Base-by-base conservation (phyloP, 2,888 invertebrate species). In the Polyommatus iphigenia region DNA sequence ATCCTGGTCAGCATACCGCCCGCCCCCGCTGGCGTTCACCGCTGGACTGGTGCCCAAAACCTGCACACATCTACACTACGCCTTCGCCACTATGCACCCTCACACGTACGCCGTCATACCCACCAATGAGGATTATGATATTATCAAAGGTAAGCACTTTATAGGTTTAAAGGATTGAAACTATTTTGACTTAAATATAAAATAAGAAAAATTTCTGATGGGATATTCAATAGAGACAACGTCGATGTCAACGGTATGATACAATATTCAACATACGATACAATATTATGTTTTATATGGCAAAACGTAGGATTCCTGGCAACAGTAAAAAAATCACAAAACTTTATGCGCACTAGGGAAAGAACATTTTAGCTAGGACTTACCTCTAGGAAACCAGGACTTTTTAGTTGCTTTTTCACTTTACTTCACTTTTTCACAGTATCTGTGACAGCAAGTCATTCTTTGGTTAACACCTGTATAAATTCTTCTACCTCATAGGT, bases 11-110 rank as follows among this genome's bases (percentile, higher is more conserved):
- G 95, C 95, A 3, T 96, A 96, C 86, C 93, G 97, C 76, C 94
- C 95, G 71, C 96, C 96, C 50, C 97, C 96, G 0, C 92, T 96
- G 78, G 94, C 95, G 0, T 96, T 97, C 85, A 95, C 95, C 0
- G 95, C 96, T 0, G 94, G 95, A 32, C 94, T 96, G 77, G 88
- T 97, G 72, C 96, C 97, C 24, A 94, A 95, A 3, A 95, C 95
- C 81, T 97, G 97, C 88, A 96, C 97, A 3, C 97, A 97, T 85
- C 90, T 97, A 2, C 95, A 97, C 80, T 97, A 97, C 85, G 95
- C 96, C 1, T 96, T 96, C 82, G 96, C 97, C 7, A 95, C 95
- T 2, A 89, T 97, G 80, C 96, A 97, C 84, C 95, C 96, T 0
- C 95, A 96, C 81, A 95, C 95, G 0, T 95, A 95, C 83, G 91